Evolutionary conservation across 2,797 vertebrate species (phyloP), one percentile per base, ranked within the genome.

Genomic region (Melopsittacus undulatus): DNA sequence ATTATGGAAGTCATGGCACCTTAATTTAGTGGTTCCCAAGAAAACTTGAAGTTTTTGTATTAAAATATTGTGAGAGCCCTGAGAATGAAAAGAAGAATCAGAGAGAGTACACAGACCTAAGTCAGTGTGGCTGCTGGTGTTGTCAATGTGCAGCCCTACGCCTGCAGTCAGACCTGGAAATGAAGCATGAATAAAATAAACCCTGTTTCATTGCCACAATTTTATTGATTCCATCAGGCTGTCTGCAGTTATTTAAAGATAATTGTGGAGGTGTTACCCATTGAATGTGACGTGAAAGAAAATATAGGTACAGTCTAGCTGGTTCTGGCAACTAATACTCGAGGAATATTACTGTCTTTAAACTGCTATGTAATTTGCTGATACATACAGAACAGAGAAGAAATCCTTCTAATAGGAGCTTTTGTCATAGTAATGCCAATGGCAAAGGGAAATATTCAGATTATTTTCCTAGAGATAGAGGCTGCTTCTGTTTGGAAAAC

Each of bases 391-490:
- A 59, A 32, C 30, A 64, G 68, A 88, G 69, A 79, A 91, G 61
- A 90, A 90, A n/a, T 74, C 54, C 19, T 75, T 62, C 68, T 83
- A 93, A 79, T 23, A 21, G 16, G 32, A 88, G 29, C 72, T 89
- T 95, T 93, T 90, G 49, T 93, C 87, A 51, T 1, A 95, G 74
- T 43, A 81, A 68, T 74, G 40, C 75, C 90, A 63, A 59, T 1
- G 13, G 80, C 75, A 70, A 69, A 72, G 92, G 72, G 80, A 91
- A 92, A 94, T 92, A 93, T 62, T 87, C 67, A 67, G 82, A 56
- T 95, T 87, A 54, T 86, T 94, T 93, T 95, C 92, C 94, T 56
- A 59, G 82, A 95, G 92, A 84, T 80, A 92, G 94, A 96, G 79
- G 73, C 82, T 86, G 54, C 83, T 86, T 63, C 75, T 62, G 63